These are phyloP conservation scores for Drosophila oshimai DNA, from an alignment of 1,140 invertebrate species.

Conservation along the genomic window DNA sequence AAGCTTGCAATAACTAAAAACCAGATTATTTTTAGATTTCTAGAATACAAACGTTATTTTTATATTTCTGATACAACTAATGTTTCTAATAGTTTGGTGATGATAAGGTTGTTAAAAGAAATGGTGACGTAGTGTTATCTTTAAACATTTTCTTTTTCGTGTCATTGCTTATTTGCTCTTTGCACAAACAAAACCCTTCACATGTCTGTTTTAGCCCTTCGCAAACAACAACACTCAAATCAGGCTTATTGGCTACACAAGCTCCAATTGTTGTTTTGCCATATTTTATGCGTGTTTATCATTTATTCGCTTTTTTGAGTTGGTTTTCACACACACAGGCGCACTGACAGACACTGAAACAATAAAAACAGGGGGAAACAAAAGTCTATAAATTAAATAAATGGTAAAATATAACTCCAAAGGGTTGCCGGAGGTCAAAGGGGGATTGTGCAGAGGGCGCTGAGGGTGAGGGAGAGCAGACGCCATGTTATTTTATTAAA, in stretches of 20 bases:
- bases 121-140: no score
- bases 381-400: slow-evolving; percentile 76
- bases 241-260: slow-evolving; percentile 45
- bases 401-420: slow-evolving; percentile 69
- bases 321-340: slow-evolving; percentile 14
- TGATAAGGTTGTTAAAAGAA: no score
- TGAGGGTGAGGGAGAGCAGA: background rate
- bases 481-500: slow-evolving; percentile 66
- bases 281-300: slow-evolving; percentile 79
- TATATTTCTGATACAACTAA: no score
- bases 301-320: slow-evolving; percentile 71
- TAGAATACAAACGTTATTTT: no score
- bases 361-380: slow-evolving; percentile 22
- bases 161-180: background rate
- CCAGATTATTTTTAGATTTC: no score
- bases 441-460: background rate
- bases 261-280: slow-evolving; percentile 61
- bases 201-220: background rate
- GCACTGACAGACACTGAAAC: slow-evolving; percentile 2
- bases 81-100: no score
- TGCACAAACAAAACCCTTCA: background rate
- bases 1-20: no score
- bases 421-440: background rate
- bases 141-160: background rate
- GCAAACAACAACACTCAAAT: slow-evolving; percentile 13